Percentiles rank a stretch among this genome's conserved stretches.
Conservation (phyloP, 1,140 invertebrate genomes). For the Venturia canescens region DNA sequence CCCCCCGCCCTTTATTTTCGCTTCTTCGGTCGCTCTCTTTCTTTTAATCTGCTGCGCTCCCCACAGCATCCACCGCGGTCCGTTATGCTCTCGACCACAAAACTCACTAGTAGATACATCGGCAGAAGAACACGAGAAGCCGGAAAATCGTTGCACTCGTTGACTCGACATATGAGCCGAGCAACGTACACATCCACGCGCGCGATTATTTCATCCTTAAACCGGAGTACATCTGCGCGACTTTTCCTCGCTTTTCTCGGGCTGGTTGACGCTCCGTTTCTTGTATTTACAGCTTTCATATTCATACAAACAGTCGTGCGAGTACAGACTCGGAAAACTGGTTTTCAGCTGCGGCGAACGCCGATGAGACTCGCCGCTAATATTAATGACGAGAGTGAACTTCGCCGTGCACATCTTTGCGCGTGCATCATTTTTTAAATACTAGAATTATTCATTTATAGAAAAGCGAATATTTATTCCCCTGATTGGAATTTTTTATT, state of each 20-base stretch:
- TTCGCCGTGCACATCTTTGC: too few relatives aligned
- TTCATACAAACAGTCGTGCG: background rate
- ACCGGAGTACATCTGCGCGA: background rate
- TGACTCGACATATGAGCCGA: background rate
- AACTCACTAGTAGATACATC: slow-evolving; percentile 19
- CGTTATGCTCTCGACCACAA: slow-evolving; percentile 32
- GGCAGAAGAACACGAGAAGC: slow-evolving; percentile 10
- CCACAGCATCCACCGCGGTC: slow-evolving; percentile 41
- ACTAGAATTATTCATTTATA: too few relatives aligned
- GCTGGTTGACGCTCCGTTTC: background rate
- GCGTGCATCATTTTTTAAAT: too few relatives aligned
- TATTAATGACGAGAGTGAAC: too few relatives aligned
- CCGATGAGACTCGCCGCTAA: too few relatives aligned
- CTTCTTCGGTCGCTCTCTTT: background rate
- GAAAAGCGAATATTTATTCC: too few relatives aligned
- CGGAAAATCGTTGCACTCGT: slow-evolving; percentile 31
- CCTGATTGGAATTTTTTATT: too few relatives aligned
- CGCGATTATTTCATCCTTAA: background rate
- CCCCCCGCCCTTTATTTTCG: background rate
- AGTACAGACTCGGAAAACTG: too few relatives aligned
- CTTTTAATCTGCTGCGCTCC: background rate
- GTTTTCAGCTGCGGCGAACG: too few relatives aligned
- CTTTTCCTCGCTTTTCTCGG: background rate
- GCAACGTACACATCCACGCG: background rate
- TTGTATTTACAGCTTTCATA: background rate